These are phyloP conservation scores for Matsumurasca onukii DNA, from an alignment of 1,140 invertebrate genomes.

Conservation along the genomic window DNA sequence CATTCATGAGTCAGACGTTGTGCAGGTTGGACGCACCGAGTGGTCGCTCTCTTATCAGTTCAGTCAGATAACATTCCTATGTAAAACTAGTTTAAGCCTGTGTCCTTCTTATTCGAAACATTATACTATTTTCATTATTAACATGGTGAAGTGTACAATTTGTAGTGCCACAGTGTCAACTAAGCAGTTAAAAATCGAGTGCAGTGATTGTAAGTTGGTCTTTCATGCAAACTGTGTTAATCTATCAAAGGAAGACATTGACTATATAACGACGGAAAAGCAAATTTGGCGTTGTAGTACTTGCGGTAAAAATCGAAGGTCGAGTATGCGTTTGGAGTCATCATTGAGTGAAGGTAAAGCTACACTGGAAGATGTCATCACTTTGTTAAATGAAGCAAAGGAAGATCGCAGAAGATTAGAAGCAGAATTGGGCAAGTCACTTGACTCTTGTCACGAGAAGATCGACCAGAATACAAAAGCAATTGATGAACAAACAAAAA, in stretches of 20 bases:
- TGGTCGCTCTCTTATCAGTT: no score
- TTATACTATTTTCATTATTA: no score
- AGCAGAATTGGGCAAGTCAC: neutral
- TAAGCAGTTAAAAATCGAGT: no score
- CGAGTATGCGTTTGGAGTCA: neutral
- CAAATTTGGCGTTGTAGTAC: neutral
- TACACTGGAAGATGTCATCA: neutral
- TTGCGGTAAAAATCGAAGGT: neutral
- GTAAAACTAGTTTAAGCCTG: no score
- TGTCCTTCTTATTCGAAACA: no score
- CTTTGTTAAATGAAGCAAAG: neutral
- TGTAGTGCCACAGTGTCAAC: no score
- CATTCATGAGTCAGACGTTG: no score
- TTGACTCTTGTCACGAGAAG: neutral
- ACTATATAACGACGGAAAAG: neutral
- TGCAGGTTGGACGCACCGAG: no score
- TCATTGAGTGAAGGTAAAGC: neutral
- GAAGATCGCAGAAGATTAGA: neutral
- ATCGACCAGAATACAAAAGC: conserved; percentile 5
- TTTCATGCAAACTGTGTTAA: neutral
- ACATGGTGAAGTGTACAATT: no score
- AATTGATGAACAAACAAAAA: neutral
- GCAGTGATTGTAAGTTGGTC: neutral
- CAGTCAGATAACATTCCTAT: no score
- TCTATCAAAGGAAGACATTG: neutral